Base-by-base conservation (phyloP, 2,888 invertebrate species). In the Pollenia griseotomentosa region DNA sequence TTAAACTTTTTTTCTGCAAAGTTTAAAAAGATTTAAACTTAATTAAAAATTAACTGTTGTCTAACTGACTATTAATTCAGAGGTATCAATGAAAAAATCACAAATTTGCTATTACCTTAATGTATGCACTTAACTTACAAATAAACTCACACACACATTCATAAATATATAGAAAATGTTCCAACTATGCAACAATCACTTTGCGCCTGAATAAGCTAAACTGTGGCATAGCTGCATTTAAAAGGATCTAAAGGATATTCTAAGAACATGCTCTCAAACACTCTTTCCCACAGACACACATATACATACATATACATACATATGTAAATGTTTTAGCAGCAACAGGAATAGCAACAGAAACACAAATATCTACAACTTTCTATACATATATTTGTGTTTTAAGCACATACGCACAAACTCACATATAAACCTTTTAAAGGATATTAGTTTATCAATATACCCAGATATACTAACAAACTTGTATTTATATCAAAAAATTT, bases 141-240 rank as follows among this genome's bases (percentile, higher is more conserved):
- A 53, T 7, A 44, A 33, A 75, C 53, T 53, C n/a, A 51, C 53
- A 53, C 16, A 70, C 23, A 40, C 40, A 33, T 33, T 0, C 33
- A 33, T 33, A 19, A 40, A 14, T n/a, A 51, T n/a, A 63, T 40
- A 53, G 14, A 53, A 82, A 81, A 78, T 66, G 59, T 75, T 66
- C 73, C 57, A 73, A 77, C 83, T 83, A 65, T 86, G 79, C 79
- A 83, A 86, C 86, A 86, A 86, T 83, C 80, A 86, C 63, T 86
- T 83, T 86, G 57, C 65, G 83, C 86, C 83, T 79, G 86, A 86
- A 78, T 83, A 80, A 83, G 86, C 86, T 83, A 83, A 86, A 86
- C 83, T 86, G 86, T 86, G 79, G 79, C 83, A 86, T 75, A 83
- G 70, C 83, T 75, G 86, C 83, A 86, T 86, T 86, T 86, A 75